These are phyloP conservation scores for Xanthorhoe designata DNA, from an alignment of 2,888 invertebrate species.

Conservation along the genomic window DNA sequence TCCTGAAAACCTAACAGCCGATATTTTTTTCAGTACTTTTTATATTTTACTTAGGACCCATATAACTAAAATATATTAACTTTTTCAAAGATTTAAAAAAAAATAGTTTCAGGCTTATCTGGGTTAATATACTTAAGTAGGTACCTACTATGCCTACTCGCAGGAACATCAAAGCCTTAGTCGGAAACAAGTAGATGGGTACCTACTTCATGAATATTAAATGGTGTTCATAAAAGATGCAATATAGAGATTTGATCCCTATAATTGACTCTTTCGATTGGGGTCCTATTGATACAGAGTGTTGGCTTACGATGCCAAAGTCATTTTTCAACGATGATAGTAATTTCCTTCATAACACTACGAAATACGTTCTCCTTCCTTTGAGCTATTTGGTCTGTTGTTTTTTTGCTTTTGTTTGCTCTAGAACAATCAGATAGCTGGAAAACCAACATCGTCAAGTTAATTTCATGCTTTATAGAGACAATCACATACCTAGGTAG, in stretches of 20 bases:
- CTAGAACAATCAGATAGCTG: neutral
- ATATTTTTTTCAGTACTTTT: too few species aligned
- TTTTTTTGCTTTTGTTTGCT: conserved; percentile 15
- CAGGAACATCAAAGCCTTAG: too few species aligned
- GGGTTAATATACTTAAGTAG: too few species aligned
- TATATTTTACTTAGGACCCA: too few species aligned
- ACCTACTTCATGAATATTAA: neutral
- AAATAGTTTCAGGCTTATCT: too few species aligned
- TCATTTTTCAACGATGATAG: neutral
- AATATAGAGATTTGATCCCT: neutral
- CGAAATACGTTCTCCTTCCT: neutral
- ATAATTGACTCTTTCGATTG: neutral
- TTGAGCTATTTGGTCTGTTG: conserved; percentile 10
- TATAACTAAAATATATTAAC: too few species aligned
- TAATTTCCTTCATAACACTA: neutral
- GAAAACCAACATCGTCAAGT: neutral
- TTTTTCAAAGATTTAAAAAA: too few species aligned
- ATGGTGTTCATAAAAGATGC: neutral
- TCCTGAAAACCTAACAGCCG: too few species aligned
- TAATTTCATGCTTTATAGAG: too few species aligned
- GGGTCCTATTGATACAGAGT: neutral
- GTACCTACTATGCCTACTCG: too few species aligned
- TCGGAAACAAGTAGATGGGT: too few species aligned
- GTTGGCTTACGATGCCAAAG: neutral
- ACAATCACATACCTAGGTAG: too few species aligned